Base-by-base conservation (phyloP, 2,888 invertebrate species). In the Pollenia labialis region DNA sequence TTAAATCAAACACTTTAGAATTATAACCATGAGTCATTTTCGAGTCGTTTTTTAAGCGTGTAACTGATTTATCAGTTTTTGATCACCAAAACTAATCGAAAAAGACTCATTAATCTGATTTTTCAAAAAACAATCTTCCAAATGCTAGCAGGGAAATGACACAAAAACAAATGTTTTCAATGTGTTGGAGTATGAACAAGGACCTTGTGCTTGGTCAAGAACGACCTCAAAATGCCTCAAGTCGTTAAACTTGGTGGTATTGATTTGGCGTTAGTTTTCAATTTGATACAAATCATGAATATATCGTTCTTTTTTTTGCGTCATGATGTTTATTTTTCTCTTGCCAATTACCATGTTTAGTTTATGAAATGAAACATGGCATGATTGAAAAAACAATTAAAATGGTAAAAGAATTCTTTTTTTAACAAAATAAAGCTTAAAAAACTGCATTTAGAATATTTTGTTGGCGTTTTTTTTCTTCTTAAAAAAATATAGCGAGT, bases 261-360 rank as follows among this genome's bases (percentile, higher is more conserved):
- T 76, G 62, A 76, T 82, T 82, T 82, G 62, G 60, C 58, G 62
- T 76, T 82, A 58, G 69, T 69, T 82, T 82, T 75, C 68, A 69
- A 75, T 82, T 82, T 40, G 9, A n/a, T 72, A 72, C 54, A 81
- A 72, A 81, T 81, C 81, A 81, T 54, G 62, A 72, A 52, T 48
- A 16, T 64, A 48, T 71, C 48, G 46, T 23, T 7, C 40, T 64
- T 46, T 42, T 48, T n/a, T 9, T 62, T 32, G 42, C 48, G 10
- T 11, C 46, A 46, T 12, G 12, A 9, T 72, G 23, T 72, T 62
- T 72, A 71, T 64, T 72, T 54, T 72, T 64, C 14, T 16, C 18
- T 56, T 72, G 72, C 62, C 80, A 81, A 48, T 62, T 72, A 60
- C 16, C 64, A 52, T 68, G 42, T 60, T 58, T 14, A 56, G 9